These are phyloP conservation scores for Rostratula benghalensis DNA, from an alignment of 2,113 vertebrate species.

Conservation along the genomic window DNA sequence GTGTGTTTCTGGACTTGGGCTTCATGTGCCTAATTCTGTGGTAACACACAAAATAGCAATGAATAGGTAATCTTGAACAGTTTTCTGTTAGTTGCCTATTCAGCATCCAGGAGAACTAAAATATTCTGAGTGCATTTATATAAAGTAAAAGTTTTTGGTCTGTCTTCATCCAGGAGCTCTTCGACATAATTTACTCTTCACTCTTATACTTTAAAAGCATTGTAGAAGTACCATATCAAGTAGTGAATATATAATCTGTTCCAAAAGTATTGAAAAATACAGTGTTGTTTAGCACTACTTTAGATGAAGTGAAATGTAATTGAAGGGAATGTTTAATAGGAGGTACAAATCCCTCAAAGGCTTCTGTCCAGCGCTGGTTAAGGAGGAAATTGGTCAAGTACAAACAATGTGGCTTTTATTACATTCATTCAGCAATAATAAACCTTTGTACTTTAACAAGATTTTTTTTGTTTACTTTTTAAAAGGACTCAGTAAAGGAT, in stretches of 20 bases:
- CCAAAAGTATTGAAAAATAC: neutral
- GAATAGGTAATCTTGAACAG: neutral
- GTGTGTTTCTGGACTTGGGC: neutral
- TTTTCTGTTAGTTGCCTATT: neutral
- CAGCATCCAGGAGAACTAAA: neutral
- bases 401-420: conserved; percentile 53
- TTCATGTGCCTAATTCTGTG: neutral
- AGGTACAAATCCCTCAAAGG: neutral
- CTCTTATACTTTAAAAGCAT: neutral
- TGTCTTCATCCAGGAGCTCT: neutral
- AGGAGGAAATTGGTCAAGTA: conserved; percentile 25
- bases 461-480: conserved; percentile 21
- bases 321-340: neutral
- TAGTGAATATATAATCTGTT: neutral
- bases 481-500: neutral
- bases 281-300: neutral
- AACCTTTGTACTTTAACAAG: conserved; percentile 40
- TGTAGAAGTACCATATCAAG: neutral
- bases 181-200: neutral
- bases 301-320: neutral
- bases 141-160: neutral
- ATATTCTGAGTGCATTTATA: neutral
- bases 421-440: neutral
- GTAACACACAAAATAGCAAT: neutral
- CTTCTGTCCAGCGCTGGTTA: neutral